These are phyloP conservation scores for Zosterops hypoxanthus DNA, from an alignment of 2,113 vertebrate genomes.

Conservation along the genomic window DNA sequence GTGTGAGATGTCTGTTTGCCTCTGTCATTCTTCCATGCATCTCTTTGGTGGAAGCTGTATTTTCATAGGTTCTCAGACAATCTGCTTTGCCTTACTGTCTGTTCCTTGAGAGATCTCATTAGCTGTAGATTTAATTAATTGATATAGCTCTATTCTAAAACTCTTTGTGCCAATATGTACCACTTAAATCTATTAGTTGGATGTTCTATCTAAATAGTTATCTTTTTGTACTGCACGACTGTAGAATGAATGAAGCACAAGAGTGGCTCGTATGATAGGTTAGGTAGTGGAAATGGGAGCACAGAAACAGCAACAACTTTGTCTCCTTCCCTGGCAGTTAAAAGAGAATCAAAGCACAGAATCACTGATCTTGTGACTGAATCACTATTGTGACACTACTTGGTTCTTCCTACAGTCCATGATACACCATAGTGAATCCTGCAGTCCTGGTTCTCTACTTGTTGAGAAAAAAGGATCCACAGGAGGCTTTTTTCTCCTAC, in stretches of 20 bases:
- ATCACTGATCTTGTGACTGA: background rate
- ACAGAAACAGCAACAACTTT: background rate
- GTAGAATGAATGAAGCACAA: background rate
- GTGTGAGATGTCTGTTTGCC: background rate
- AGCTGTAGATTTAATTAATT: conserved; percentile 7
- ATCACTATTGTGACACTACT: background rate
- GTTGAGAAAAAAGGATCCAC: background rate
- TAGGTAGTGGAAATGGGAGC: background rate
- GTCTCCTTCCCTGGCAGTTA: background rate
- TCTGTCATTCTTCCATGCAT: background rate
- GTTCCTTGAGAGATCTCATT: background rate
- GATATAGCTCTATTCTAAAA: background rate
- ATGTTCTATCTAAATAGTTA: background rate
- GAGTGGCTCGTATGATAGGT: background rate
- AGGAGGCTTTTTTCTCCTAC: background rate
- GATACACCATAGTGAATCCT: background rate
- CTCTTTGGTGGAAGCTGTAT: background rate
- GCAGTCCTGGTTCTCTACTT: background rate
- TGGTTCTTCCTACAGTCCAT: background rate
- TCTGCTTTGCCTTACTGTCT: background rate
- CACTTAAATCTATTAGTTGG: background rate
- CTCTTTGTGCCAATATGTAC: background rate
- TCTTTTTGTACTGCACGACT: background rate
- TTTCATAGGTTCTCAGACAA: background rate
- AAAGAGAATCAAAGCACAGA: background rate